Base-by-base conservation (phyloP, 2,888 invertebrate genomes). In the Dasysyrphus albostriatus region DNA sequence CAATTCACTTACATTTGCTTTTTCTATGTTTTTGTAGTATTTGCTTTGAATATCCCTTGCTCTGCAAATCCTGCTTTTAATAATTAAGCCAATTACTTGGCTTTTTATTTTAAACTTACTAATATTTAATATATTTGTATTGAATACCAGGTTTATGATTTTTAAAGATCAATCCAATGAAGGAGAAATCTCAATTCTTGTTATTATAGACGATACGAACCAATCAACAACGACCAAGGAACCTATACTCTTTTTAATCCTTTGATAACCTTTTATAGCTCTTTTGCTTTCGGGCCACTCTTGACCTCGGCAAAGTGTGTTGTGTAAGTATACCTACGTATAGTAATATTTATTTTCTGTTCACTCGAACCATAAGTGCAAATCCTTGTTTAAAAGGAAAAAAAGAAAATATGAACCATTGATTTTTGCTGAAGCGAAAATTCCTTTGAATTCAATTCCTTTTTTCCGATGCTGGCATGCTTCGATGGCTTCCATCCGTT, bases 371-470 rank as follows among this genome's bases (percentile, higher is more conserved):
- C 49, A 34, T 67, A 49, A 67, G 67, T 67, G 67, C 67, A 67
- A 49, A 49, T 49, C 19, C 67, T 67, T 67, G 67, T 67, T 49
- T 61, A 42, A 61, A 24, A 61, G 12, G 6, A 39, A 39, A 39
- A 24, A 65, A 49, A 39, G n/a, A 72, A 70, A 73, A 32, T 12
- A 1, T 37, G 10, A 67, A 14, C 58, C 59, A 74, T 44, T 83
- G 54, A 65, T 72, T 69, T 37, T 70, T 32, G 61, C 47, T 80
- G 65, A 73, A 76, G 72, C 80, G 75, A 72, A 80, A 75, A 84
- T 76, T 54, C 83, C 56, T 84, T 84, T 79, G 73, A 84, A 39
- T 76, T 75, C 29, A 65, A 75, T 61, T 84, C 56, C 63, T 76
- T 83, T 24, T 79, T 82, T 39, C 75, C 42, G 42, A 56, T 69